Conservation (phyloP, 1,140 invertebrate species). For the Asobara japonica region DNA sequence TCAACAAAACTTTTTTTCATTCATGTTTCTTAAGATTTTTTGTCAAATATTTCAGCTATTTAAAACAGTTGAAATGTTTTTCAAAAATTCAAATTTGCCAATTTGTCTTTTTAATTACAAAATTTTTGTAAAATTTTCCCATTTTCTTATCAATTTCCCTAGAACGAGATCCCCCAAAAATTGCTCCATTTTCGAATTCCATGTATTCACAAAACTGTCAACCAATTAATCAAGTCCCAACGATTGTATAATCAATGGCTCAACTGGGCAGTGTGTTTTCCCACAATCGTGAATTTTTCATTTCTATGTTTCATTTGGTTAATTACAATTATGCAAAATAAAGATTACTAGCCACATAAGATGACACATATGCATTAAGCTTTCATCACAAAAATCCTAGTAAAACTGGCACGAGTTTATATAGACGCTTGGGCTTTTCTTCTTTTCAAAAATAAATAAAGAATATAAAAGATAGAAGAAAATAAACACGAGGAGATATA, state of each 20-base stretch:
- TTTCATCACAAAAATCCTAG: conserved; percentile 11
- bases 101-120: no score
- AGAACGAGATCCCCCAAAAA: neutral
- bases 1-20: no score
- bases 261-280: neutral
- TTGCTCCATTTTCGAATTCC: neutral
- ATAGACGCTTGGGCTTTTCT: neutral
- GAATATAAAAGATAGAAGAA: conserved; percentile 6
- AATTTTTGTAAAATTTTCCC: no score
- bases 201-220: neutral
- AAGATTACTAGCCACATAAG: neutral
- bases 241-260: neutral
- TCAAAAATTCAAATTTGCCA: no score
- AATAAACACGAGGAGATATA: neutral
- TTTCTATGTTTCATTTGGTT: neutral
- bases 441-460: conserved; percentile 12
- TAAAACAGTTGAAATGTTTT: no score
- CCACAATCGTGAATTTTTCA: neutral
- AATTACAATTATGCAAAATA: conserved; percentile 14
- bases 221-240: neutral
- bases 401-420: conserved; percentile 13
- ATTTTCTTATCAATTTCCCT: neutral
- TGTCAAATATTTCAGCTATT: no score
- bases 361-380: conserved; percentile 9
- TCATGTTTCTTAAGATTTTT: no score